Base-by-base conservation (phyloP, 1,140 invertebrate species). In the Hyposmocoma kahamanoa region DNA sequence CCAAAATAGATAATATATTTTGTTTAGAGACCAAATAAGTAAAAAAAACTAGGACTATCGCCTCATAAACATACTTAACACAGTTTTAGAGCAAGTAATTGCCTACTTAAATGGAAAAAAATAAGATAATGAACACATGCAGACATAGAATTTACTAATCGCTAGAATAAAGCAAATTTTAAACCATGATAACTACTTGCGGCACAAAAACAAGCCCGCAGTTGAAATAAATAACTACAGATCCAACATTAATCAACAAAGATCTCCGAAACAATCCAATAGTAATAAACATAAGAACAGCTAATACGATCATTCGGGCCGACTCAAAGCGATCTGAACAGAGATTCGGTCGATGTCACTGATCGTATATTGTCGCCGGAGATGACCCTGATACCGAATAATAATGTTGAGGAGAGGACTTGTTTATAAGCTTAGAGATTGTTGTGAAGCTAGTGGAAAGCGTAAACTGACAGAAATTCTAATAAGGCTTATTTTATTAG, bases 291-390 rank as follows among this genome's bases (percentile, higher is more conserved):
- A 59, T 59, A 62, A 57, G 46, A 45, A 55, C 59, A 53, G 49
- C 68, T 71, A 63, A 76, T 71, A 58, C 67, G 59, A 68, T 72
- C 59, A 59, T 72, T 77, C 79, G 76, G 72, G 55, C 43, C 45
- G 48, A 62, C 28, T 76, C 72, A 78, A 78, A 77, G 73, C 59
- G 73, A 72, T 76, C 62, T 52, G 54, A 50, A 59, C 52, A 61
- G 65, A 70, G 65, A 74, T 74, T 75, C 53, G 59, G 65, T 56
- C 65, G 60, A 68, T 79, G 76, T 80, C 72, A 73, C 64, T 69
- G 72, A 75, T 84, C 76, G 76, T 84, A 82, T 75, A 74, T 82
- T 82, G 80, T 84, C 80, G 66, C 74, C 71, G 50, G 64, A 81
- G 72, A 84, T 80, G 67, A 62, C 60, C 71, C 36, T 49, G 76